Conservation (phyloP, 2,113 vertebrate species). For the Tychaedon coryphoeus region DNA sequence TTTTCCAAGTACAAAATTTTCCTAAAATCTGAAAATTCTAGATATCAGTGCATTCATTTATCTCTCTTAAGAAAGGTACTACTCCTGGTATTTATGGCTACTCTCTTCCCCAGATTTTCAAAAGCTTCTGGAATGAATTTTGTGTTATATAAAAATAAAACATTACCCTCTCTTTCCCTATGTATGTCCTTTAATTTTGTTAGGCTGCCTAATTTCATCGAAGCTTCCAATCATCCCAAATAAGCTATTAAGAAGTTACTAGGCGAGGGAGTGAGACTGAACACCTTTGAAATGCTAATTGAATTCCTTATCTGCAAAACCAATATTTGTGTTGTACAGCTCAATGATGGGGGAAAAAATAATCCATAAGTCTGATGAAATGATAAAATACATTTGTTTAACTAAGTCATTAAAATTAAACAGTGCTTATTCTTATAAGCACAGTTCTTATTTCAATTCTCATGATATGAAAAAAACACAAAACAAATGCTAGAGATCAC, state of each 20-base stretch:
- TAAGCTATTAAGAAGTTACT: neutral
- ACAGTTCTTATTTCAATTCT: neutral
- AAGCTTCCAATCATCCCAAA: neutral
- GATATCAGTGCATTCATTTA: accelerated
- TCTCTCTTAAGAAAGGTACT: neutral
- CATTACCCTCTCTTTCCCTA: neutral
- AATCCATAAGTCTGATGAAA: constrained; percentile 34
- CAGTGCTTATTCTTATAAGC: neutral
- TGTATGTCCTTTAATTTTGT: neutral
- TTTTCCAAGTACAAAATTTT: neutral
- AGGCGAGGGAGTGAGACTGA: neutral
- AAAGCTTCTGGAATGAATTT: neutral
- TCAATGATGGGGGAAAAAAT: neutral
- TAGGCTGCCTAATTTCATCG: neutral
- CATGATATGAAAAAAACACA: neutral
- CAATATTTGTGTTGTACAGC: constrained; percentile 38
- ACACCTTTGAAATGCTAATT: constrained; percentile 59
- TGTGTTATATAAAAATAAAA: neutral
- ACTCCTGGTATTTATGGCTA: neutral
- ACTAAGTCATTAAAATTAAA: constrained; percentile 40
- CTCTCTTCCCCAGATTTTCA: neutral
- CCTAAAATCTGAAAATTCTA: neutral
- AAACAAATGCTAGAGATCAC: neutral
- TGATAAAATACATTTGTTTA: constrained; percentile 50
- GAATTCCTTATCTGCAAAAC: constrained; percentile 47